A percentile compares a stretch with the other conserved stretches of the same genome.
Conservation (phyloP, 2,113 vertebrate species). For the Xenotilapia caudafasciata region DNA sequence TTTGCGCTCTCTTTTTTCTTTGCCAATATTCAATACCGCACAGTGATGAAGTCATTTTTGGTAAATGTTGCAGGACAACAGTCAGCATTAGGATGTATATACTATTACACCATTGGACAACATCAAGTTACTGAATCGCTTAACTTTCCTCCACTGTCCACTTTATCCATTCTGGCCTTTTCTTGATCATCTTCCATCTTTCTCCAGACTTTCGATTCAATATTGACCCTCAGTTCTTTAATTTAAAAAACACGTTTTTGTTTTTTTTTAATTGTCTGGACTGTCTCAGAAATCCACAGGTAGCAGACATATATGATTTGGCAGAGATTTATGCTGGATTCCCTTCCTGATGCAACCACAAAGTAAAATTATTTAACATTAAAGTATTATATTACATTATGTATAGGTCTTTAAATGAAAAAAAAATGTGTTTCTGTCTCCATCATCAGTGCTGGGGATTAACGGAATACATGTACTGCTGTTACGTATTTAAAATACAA, state of each 20-base stretch:
- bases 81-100: not conserved
- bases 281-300: not conserved
- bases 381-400: not conserved
- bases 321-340: not conserved
- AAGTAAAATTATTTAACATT: not conserved
- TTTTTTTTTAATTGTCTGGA: not conserved
- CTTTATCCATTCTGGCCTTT: not conserved
- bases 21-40: not conserved
- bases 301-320: not conserved
- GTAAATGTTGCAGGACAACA: not conserved
- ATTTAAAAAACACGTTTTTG: accelerated
- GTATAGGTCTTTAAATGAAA: not conserved
- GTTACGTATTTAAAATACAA: not conserved
- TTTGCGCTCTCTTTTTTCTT: not conserved
- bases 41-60: not conserved
- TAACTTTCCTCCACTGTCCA: not conserved
- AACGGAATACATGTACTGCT: not conserved
- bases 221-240: not conserved
- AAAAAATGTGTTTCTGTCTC: not conserved
- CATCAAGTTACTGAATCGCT: not conserved
- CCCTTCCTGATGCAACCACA: not conserved
- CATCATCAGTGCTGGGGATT: not conserved
- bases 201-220: not conserved
- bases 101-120: not conserved
- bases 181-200: not conserved